Percentiles rank a stretch among this genome's conserved stretches.
These are phyloP conservation scores for Mola mola DNA, from an alignment of 2,113 vertebrate species.

Conservation along the genomic window DNA sequence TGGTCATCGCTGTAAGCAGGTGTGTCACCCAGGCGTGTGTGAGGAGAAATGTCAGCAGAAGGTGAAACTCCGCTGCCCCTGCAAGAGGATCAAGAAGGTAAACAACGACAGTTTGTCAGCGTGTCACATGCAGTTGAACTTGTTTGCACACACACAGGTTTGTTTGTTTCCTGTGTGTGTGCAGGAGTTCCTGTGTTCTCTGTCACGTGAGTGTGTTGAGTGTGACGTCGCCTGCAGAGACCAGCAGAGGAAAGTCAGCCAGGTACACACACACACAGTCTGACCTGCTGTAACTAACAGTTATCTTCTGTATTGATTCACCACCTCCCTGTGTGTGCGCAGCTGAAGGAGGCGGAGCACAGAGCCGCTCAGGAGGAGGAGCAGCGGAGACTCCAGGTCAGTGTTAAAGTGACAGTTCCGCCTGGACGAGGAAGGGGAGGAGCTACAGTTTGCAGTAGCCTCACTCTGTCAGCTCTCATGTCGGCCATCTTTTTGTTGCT, in stretches of 20 bases:
- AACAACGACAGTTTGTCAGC: too few relatives aligned
- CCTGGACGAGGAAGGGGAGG: not conserved
- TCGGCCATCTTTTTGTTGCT: not conserved
- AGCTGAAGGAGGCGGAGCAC: slow-evolving; percentile 92
- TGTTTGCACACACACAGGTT: too few relatives aligned
- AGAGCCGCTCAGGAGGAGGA: slow-evolving; percentile 89
- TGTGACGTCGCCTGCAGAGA: slow-evolving; percentile 89
- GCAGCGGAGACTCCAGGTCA: slow-evolving; percentile 90
- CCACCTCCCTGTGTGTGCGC: slow-evolving; percentile 38
- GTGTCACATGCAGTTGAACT: too few relatives aligned
- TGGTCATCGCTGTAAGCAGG: slow-evolving; percentile 92
- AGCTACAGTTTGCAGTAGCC: not conserved
- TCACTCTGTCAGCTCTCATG: not conserved
- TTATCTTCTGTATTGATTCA: too few relatives aligned
- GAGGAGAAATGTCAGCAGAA: slow-evolving; percentile 89
- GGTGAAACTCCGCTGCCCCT: slow-evolving; percentile 92
- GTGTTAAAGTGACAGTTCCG: not conserved
- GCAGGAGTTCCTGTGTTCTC: slow-evolving; percentile 87
- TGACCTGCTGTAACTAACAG: too few relatives aligned
- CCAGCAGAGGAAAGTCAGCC: slow-evolving; percentile 86
- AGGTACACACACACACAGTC: slow-evolving; percentile 80
- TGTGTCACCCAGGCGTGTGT: slow-evolving; percentile 89
- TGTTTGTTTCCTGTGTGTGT: too few relatives aligned
- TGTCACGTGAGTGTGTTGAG: slow-evolving; percentile 80
- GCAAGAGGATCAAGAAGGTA: slow-evolving; percentile 95